Percentiles rank a stretch among this genome's conserved stretches.
Conservation (phyloP, 2,888 invertebrate species). For the Uloborus plumipes region DNA sequence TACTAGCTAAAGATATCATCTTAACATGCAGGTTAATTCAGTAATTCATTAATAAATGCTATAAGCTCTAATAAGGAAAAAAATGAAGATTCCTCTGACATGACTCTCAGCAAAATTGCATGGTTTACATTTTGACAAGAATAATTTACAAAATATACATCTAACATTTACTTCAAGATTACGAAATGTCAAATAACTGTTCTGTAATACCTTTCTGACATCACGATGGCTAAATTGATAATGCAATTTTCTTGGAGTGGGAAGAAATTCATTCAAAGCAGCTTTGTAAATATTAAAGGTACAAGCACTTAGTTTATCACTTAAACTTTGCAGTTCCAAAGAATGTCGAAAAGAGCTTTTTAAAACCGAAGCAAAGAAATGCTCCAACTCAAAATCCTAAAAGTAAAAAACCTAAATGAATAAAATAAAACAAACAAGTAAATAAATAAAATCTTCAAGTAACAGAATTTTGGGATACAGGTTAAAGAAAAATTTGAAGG, state of each 20-base stretch:
- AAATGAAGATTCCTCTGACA: no score
- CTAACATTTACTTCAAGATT: neutral
- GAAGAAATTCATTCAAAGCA: conserved; percentile 82
- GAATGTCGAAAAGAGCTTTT: conserved; percentile 83
- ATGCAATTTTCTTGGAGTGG: conserved; percentile 90
- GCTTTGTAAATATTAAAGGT: conserved; percentile 84
- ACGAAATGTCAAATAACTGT: neutral
- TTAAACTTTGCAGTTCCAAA: conserved; percentile 82
- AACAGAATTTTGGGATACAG: no score
- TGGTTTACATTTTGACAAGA: no score
- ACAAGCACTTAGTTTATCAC: conserved; percentile 79
- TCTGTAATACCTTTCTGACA: conserved; percentile 80
- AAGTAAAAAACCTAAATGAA: neutral
- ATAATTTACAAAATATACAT: no score
- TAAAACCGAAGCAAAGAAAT: conserved; percentile 89
- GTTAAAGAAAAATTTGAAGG: no score
- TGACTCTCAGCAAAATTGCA: no score
- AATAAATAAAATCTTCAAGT: neutral
- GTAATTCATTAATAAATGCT: no score
- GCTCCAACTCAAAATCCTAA: conserved; percentile 79
- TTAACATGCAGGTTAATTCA: no score
- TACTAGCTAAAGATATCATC: no score
- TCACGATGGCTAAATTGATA: conserved; percentile 91
- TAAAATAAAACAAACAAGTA: neutral
- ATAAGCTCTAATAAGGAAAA: no score